Evolutionary conservation across 2,888 invertebrate genomes (phyloP), one percentile per base, ranked within the genome.

Genomic region (Cremastobaeus sp.): DNA sequence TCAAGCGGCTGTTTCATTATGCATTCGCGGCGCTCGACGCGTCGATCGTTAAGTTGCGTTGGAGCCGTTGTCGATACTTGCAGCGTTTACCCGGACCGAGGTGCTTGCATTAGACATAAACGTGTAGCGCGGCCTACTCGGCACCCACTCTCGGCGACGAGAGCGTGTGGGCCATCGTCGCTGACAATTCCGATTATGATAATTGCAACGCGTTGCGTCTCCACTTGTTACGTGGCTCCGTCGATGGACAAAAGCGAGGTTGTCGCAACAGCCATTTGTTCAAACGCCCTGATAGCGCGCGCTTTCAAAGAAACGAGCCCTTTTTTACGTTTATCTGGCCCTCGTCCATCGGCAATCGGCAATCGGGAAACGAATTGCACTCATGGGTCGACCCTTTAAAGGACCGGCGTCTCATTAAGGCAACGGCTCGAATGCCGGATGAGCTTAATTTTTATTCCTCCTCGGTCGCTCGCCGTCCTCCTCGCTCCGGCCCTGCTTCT

Each of bases 391-490:
- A 60, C 66, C 60, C 57, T 62, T 71, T 55, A 71, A 71, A 64
- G 73, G 62, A 25, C 57, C 64, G 70, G 47, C 37, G 72, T 59
- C 62, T 62, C 43, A 69, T 74, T 64, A 64, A 52, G 52, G 62
- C n/a, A 41, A 47, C 59, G 64, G 57, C 68, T 68, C 68, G 68
- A 71, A 74, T 76, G 76, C 75, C 73, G 77, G 74, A 78, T 78
- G 78, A 70, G 76, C 39, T 77, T 73, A 73, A 78, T 77, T 77
- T 78, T 79, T 78, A 73, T 78, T 70, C 76, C 57, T 69, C 62
- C 11, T 54, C 39, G 34, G 39, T 54, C 35, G 11, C 32, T 12
- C n/a, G 30, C 30, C 25, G 2, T 39, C 30, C 28, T 45, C n/a
- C 15, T 32, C 15, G 11, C 11, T 35, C 34, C 12, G 17, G 15